Base-by-base conservation (phyloP, 35 echinoderm and acorn worm species). In the Holothuria glaberrima region DNA sequence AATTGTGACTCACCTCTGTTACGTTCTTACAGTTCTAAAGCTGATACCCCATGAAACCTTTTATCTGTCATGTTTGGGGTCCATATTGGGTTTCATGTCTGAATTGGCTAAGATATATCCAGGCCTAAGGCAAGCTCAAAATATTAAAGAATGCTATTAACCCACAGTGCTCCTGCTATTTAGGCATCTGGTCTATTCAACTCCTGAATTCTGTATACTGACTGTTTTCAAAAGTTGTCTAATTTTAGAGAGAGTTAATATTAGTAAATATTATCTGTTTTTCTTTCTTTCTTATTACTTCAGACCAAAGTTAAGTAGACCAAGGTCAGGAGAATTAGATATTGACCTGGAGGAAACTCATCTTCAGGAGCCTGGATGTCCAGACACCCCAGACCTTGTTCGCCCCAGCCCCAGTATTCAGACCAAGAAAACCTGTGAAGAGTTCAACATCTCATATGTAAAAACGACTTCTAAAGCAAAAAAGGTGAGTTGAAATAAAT, bases 401-500 rank as follows among this genome's bases (percentile, higher is more conserved):
- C 30, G 38, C 3, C 54, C 50, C 58, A 64, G 89, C 32, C 89
- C 89, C 30, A 80, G 31, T 54, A 64, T 57, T 1, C 71, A 82
- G 29, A 48, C n/a, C 32, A 90, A 82, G 60, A 79, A 90, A n/a
- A 56, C 59, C 2, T 90, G 89, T 52, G n/a, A 90, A 30, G 89
- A 90, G 56, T 90, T 90, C 79, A 75, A 80, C 38, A 36, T 90
- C 5, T 66, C 72, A 9, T 90, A 62, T 48, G 73, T 90, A 10
- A 90, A 90, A 48, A 90, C 75, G 12, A 90, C 89, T 3, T 79
- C 89, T 10, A 79, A 79, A 17, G 52, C 80, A 48, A 84, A 84
- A 30, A 84, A 84, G 80, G 80, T 84, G 19, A 84, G 41, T 54
- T 14, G 5, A 0, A 2, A 54, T 54, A 54, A 54, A 9, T 54